A percentile compares a stretch with the other conserved stretches of the same genome.
Evolutionary conservation across 2,113 vertebrate genomes (phyloP).

Genomic region (Accipiter virgatus): DNA sequence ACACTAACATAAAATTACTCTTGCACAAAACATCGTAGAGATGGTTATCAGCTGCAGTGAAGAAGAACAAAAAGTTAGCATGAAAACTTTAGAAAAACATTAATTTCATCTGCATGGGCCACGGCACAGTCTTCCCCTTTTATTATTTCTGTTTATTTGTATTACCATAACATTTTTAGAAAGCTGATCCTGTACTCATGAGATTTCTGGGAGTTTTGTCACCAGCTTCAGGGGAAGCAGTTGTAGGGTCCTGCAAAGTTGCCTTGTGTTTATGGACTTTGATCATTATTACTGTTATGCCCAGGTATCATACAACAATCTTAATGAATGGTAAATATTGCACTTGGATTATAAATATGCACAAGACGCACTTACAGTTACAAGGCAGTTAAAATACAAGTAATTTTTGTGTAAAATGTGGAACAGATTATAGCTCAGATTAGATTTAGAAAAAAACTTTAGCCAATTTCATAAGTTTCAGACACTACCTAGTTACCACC

Average conservation of each 20-base stretch:
- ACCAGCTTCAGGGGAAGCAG: background rate
- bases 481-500: background rate
- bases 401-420: background rate
- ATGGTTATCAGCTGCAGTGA: conserved; percentile 37
- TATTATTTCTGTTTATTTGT: background rate
- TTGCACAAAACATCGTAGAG: conserved; percentile 21
- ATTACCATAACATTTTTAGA: background rate
- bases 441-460: background rate
- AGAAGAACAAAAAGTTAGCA: background rate
- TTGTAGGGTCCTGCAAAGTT: background rate
- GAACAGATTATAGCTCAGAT: background rate
- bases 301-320: accelerated
- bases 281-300: background rate
- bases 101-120: background rate
- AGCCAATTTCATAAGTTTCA: background rate
- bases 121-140: background rate
- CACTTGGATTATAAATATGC: background rate
- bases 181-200: background rate
- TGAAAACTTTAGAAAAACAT: background rate
- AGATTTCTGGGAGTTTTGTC: background rate
- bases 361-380: background rate
- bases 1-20: background rate
- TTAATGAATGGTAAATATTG: background rate
- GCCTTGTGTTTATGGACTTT: background rate
- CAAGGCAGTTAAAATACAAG: background rate